These are phyloP conservation scores for Cynaeus angustus DNA, from an alignment of 2,888 invertebrate genomes.

Conservation along the genomic window DNA sequence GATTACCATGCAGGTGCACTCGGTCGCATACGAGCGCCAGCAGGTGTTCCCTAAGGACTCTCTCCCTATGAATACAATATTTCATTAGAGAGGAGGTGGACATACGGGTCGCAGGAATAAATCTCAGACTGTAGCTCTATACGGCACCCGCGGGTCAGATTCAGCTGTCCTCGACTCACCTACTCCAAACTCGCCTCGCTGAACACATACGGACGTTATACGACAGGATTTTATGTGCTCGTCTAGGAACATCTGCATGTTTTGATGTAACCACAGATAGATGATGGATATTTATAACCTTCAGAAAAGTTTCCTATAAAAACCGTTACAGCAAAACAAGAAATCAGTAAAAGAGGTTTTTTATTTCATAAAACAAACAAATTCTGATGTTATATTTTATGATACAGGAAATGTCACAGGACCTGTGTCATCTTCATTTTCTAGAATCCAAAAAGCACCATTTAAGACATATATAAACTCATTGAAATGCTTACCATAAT, in stretches of 20 bases:
- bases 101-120: conserved; percentile 68
- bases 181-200: conserved; percentile 54
- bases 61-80: conserved; percentile 71
- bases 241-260: conserved; percentile 22
- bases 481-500: too few relatives aligned
- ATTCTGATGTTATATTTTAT: too few relatives aligned
- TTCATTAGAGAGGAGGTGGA: conserved; percentile 68
- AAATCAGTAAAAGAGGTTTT: too few relatives aligned
- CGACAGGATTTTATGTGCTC: conserved; percentile 6
- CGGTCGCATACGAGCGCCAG: conserved; percentile 50
- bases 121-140: conserved; percentile 68
- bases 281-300: too few relatives aligned
- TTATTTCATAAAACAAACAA: too few relatives aligned
- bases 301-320: too few relatives aligned
- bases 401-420: too few relatives aligned
- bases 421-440: too few relatives aligned
- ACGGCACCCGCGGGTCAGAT: conserved; percentile 71
- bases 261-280: too few relatives aligned
- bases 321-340: too few relatives aligned
- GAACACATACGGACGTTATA: conserved; percentile 43
- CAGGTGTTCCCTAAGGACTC: conserved; percentile 62
- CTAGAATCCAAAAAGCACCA: too few relatives aligned
- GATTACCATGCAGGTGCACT: conserved; percentile 53
- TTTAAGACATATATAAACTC: too few relatives aligned
- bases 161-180: conserved; percentile 67